Conservation (phyloP, 2,888 invertebrate species). For the Cataglyphis rosenhaueri region DNA sequence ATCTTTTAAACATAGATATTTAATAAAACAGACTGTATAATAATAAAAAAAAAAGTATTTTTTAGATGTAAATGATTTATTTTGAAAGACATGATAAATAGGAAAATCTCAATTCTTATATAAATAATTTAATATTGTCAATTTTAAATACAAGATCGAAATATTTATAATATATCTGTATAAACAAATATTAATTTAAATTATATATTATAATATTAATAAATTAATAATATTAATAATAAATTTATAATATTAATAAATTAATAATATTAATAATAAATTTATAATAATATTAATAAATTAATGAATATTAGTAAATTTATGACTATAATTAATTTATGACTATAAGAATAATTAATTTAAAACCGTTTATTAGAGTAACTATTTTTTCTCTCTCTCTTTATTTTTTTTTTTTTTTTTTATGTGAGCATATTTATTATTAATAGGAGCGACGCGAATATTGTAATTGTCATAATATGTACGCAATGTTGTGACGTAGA, state of each 20-base stretch:
- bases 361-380: not conserved
- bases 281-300: too few relatives aligned
- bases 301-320: too few relatives aligned
- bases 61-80: not conserved
- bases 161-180: not conserved
- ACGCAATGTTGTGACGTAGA: not conserved
- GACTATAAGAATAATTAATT: not conserved
- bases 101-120: not conserved
- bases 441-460: not conserved
- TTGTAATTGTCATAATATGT: not conserved
- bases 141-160: not conserved
- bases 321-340: too few relatives aligned
- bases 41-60: not conserved
- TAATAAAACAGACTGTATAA: not conserved
- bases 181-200: not conserved
- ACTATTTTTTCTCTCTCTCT: too few relatives aligned
- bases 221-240: too few relatives aligned
- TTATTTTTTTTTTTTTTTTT: not conserved
- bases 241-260: too few relatives aligned
- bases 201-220: too few relatives aligned
- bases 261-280: too few relatives aligned
- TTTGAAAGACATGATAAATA: not conserved
- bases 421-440: not conserved
- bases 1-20: not conserved
- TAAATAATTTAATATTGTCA: not conserved